Evolutionary conservation across 2,113 vertebrate genomes (phyloP).

Genomic region (Eonycteris spelaea): DNA sequence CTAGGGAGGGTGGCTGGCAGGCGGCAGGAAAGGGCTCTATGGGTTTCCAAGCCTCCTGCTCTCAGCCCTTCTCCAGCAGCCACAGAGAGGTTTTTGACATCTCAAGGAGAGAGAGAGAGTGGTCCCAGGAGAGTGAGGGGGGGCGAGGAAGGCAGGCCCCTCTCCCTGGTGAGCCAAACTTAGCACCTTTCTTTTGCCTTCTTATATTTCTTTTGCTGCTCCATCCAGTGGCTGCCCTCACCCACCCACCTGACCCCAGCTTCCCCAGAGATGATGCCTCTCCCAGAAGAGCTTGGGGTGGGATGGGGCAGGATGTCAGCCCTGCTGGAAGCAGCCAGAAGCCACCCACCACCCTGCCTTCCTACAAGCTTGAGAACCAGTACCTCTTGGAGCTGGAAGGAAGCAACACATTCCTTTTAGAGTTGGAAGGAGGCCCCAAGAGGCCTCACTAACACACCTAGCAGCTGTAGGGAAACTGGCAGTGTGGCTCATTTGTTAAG

Average conservation of each 20-base stretch:
- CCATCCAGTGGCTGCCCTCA: not conserved
- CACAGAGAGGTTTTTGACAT: not conserved
- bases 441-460: not conserved
- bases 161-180: not conserved
- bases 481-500: not conserved
- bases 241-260: not conserved
- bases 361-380: not conserved
- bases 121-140: not conserved
- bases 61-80: not conserved
- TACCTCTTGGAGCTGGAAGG: not conserved
- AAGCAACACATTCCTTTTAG: not conserved
- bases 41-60: slow-evolving; percentile 52
- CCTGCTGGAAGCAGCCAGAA: not conserved
- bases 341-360: not conserved
- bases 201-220: not conserved
- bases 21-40: slow-evolving; percentile 43
- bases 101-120: not conserved
- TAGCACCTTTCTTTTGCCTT: not conserved
- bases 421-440: not conserved
- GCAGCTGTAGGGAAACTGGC: not conserved
- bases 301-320: not conserved
- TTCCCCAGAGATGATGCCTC: not conserved
- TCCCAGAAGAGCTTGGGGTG: not conserved
- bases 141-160: not conserved
- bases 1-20: slow-evolving; percentile 57